phyloP scores from a whole-genome alignment of 2,888 invertebrate species.

The Miltochrista miniata region DNA sequence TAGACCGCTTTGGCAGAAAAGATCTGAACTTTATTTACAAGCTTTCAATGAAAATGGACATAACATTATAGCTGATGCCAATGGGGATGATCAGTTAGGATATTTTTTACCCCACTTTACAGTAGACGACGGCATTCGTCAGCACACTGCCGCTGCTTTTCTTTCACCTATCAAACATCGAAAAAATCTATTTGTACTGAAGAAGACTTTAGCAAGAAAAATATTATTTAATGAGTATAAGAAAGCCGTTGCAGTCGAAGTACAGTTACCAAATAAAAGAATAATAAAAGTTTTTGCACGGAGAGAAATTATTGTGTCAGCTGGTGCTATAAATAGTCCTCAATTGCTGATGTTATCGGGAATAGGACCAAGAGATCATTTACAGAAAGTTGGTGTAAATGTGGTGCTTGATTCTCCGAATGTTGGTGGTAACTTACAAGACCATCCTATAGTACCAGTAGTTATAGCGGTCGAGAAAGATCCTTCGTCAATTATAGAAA shows the following conservation, averaged over 20 bases:
- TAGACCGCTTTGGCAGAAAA: constrained; percentile 51
- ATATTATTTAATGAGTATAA: constrained; percentile 17
- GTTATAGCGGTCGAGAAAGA: constrained; percentile 33
- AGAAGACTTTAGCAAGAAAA: constrained; percentile 42
- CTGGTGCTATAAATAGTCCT: constrained; percentile 58
- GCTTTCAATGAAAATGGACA: constrained; percentile 52
- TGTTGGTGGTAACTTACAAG: constrained; percentile 55
- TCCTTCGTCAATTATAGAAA: constrained; percentile 21
- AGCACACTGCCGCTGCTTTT: constrained; percentile 47
- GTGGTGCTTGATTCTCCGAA: constrained; percentile 45
- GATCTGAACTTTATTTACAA: constrained; percentile 55
- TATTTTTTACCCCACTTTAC: constrained; percentile 43
- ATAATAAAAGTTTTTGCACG: constrained; percentile 35
- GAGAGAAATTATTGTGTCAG: constrained; percentile 58
- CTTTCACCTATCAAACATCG: constrained; percentile 41
- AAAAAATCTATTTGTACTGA: constrained; percentile 47
- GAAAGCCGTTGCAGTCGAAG: constrained; percentile 48
- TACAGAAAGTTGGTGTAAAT: constrained; percentile 44
- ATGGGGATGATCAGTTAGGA: constrained; percentile 47
- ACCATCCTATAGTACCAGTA: constrained; percentile 43
- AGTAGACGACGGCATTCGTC: constrained; percentile 41
- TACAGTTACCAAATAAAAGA: constrained; percentile 35
- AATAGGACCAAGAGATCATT: constrained; percentile 54
- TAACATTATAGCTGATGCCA: constrained; percentile 42
- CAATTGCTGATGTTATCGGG: constrained; percentile 65